phyloP scores from a whole-genome alignment of 1,140 invertebrate genomes.

The Pseudomyrmex pallidus region DNA sequence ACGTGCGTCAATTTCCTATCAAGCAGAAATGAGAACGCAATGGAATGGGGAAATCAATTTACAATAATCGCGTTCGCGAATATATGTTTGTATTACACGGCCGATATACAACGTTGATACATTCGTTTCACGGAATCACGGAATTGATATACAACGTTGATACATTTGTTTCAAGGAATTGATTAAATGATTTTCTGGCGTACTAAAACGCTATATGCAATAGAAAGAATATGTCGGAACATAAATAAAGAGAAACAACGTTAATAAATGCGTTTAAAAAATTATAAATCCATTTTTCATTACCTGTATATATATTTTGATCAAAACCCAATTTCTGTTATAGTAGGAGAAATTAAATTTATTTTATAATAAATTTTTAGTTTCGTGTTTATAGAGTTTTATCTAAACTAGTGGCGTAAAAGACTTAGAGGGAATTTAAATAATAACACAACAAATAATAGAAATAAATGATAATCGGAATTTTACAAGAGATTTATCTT shows the following conservation, averaged over 20 bases:
- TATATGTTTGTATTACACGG: conserved; percentile 3
- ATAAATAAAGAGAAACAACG: too few species aligned
- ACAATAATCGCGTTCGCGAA: conserved; percentile 4
- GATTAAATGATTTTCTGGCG: conserved; percentile 9
- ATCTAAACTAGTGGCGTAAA: too few species aligned
- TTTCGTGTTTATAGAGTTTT: too few species aligned
- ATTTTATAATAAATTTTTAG: too few species aligned
- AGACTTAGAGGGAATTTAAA: too few species aligned
- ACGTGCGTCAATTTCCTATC: conserved; percentile 8
- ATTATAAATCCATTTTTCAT: too few species aligned
- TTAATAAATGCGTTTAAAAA: too few species aligned
- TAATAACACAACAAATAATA: neutral
- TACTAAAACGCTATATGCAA: neutral
- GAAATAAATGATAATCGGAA: neutral
- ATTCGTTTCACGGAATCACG: neutral
- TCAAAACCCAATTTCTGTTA: too few species aligned
- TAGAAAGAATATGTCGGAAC: neutral
- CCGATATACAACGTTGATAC: neutral
- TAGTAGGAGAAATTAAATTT: too few species aligned
- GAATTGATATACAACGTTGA: neutral
- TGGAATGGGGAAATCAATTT: conserved; percentile 1
- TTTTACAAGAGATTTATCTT: neutral
- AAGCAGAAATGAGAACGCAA: conserved; percentile 13
- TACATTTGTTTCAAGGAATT: conserved; percentile 19
- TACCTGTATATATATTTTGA: too few species aligned